These are phyloP conservation scores for Schizopygopsis malacanthus DNA, from an alignment of 2,797 vertebrate genomes.

Conservation along the genomic window DNA sequence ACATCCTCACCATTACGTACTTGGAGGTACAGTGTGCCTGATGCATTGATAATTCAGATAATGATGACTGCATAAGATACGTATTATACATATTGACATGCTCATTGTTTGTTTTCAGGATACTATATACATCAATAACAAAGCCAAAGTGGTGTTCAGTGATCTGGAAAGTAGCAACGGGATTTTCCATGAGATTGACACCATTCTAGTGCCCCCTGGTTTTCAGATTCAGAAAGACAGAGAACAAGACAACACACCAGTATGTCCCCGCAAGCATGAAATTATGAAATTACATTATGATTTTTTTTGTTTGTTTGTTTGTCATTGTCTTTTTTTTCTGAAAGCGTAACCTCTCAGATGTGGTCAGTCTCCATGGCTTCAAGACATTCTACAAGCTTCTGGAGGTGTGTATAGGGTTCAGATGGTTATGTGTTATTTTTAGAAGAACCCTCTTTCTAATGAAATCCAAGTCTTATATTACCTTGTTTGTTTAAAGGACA, in stretches of 20 bases:
- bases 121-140: conserved; percentile 78
- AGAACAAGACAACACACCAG: background rate
- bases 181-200: conserved; percentile 87
- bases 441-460: background rate
- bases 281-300: background rate
- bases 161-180: conserved; percentile 84
- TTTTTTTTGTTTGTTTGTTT: background rate
- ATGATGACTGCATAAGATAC: background rate
- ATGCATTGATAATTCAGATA: background rate
- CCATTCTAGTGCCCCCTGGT: conserved; percentile 76
- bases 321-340: conserved; percentile 43
- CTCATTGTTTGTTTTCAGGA: conserved; percentile 77
- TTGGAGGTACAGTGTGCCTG: conserved; percentile 78
- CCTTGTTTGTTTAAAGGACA: conserved; percentile 77
- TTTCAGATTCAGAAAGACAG: conserved; percentile 56
- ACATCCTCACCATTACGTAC: conserved; percentile 74
- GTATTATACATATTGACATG: background rate
- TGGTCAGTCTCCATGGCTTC: conserved; percentile 82
- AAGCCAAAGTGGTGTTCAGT: conserved; percentile 80
- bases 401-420: conserved; percentile 73
- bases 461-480: background rate
- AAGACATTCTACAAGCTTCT: conserved; percentile 84
- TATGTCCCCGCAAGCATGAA: conserved; percentile 3
- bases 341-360: conserved; percentile 82
- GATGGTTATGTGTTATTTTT: background rate